Percentiles rank a stretch among this genome's conserved stretches.
phyloP scores from a whole-genome alignment of 2,113 vertebrate genomes.

The Emberiza fucata region DNA sequence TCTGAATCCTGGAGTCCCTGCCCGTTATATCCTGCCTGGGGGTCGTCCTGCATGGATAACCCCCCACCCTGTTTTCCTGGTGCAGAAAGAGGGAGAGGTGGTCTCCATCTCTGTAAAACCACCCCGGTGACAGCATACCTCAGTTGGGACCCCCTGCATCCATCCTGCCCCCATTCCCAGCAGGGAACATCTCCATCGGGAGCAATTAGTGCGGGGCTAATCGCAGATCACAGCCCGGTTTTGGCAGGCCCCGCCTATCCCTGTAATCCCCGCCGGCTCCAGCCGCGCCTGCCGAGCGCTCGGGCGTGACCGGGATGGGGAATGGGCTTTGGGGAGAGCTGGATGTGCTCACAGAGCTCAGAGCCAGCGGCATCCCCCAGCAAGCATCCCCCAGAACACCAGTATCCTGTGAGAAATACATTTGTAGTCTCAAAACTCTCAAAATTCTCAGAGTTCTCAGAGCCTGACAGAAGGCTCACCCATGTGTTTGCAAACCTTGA shows the following conservation, averaged over 20 bases:
- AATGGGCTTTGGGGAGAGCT: background rate
- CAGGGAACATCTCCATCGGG: background rate
- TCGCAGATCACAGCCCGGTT: background rate
- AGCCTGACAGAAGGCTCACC: background rate
- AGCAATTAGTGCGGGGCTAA: background rate
- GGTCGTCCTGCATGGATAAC: too few relatives aligned
- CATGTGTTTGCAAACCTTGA: background rate
- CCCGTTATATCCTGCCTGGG: too few relatives aligned
- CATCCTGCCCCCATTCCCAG: background rate
- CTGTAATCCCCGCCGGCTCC: background rate
- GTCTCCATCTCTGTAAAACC: background rate
- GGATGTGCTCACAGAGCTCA: background rate
- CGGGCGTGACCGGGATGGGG: background rate
- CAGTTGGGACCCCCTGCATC: rapidly evolving
- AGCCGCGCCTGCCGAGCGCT: background rate
- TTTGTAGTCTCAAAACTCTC: background rate
- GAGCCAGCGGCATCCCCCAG: background rate
- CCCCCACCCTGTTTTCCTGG: background rate
- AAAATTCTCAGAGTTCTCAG: background rate
- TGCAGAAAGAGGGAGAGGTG: background rate
- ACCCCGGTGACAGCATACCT: too few relatives aligned
- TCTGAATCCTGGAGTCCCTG: too few relatives aligned
- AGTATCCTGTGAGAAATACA: background rate
- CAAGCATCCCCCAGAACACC: background rate
- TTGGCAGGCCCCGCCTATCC: background rate